phyloP scores from a whole-genome alignment of 2,113 vertebrate genomes.

The Lontra canadensis region DNA sequence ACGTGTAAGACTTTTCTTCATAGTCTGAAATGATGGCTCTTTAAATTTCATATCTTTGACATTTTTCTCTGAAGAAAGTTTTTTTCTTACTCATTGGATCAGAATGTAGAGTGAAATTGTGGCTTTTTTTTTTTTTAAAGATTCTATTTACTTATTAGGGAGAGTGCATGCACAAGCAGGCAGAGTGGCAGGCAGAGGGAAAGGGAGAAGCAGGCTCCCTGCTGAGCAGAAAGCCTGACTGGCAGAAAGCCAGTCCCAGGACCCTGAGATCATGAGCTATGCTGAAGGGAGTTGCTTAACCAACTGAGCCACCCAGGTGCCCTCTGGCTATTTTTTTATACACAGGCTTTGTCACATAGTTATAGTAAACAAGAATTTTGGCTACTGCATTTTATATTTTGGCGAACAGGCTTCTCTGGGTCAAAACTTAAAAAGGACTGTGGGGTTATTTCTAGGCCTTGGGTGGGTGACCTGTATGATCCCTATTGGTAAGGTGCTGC shows the following conservation, averaged over 20 bases:
- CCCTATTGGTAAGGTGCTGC: background rate
- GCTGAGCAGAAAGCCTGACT: no score
- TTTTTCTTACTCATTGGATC: constrained; percentile 81
- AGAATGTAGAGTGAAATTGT: constrained; percentile 29
- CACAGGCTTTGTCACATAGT: background rate
- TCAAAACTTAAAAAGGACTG: background rate
- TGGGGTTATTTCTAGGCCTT: background rate
- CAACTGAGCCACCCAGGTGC: background rate
- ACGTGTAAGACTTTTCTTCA: background rate
- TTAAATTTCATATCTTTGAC: constrained; percentile 86
- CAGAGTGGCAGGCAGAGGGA: no score
- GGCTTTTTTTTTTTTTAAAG: no score
- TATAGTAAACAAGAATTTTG: background rate
- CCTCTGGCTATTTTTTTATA: background rate
- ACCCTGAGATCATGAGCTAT: no score
- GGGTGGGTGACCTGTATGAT: background rate
- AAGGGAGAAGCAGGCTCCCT: no score
- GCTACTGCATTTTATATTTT: background rate
- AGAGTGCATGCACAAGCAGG: no score
- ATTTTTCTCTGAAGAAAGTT: constrained; percentile 78
- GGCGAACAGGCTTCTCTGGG: background rate
- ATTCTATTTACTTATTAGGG: no score
- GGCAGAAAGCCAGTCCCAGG: no score
- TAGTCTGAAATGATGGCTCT: constrained; percentile 81
- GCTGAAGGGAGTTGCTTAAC: background rate